These are phyloP conservation scores for Chinchilla lanigera DNA, from an alignment of 2,113 vertebrate genomes.

Conservation along the genomic window DNA sequence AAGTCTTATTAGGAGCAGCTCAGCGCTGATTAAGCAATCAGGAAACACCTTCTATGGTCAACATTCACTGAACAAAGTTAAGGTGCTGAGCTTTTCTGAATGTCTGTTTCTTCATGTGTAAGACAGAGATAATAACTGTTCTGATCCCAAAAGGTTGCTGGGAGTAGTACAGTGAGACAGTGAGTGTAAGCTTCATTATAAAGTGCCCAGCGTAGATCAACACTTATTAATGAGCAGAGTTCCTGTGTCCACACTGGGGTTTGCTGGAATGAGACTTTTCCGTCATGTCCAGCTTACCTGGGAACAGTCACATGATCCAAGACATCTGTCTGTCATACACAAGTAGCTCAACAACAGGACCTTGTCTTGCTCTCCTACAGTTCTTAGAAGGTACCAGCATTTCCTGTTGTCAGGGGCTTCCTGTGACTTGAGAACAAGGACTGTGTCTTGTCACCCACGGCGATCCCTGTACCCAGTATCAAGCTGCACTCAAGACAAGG, in stretches of 20 bases:
- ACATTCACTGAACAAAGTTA: not conserved
- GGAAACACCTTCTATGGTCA: not conserved
- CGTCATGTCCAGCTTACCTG: not conserved
- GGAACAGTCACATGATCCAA: not conserved
- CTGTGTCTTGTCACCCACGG: no score
- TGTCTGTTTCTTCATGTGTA: not conserved
- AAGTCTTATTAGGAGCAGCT: not conserved
- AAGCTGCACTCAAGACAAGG: no score
- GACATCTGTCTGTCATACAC: not conserved
- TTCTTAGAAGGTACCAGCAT: slow-evolving; percentile 42
- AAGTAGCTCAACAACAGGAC: not conserved
- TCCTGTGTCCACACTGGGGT: not conserved
- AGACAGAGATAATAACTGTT: not conserved
- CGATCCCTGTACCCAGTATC: no score
- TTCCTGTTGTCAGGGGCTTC: slow-evolving; percentile 62
- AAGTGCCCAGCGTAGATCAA: not conserved
- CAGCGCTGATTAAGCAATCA: not conserved
- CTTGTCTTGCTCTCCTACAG: not conserved
- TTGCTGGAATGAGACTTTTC: not conserved
- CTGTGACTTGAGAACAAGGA: not conserved
- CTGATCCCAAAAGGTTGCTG: not conserved
- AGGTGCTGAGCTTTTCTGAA: not conserved
- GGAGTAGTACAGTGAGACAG: not conserved
- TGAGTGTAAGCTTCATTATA: not conserved
- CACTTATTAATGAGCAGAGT: not conserved